Percentiles rank a stretch among this genome's conserved stretches.
Conservation (phyloP, 2,888 invertebrate species). For the Drosophila recens region DNA sequence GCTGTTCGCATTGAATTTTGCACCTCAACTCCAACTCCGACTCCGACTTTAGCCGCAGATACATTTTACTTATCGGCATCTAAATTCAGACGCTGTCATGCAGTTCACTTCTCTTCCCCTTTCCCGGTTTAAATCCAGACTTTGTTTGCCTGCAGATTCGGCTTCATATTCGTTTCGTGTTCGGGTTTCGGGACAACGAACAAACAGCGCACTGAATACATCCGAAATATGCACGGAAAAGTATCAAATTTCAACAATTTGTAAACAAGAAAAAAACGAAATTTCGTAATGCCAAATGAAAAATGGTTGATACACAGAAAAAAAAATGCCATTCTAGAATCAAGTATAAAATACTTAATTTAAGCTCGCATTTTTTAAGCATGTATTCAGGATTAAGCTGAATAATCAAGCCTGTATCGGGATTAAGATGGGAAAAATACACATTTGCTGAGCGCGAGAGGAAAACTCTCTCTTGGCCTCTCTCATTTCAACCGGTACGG, state of each 20-base stretch:
- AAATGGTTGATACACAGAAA: conserved; percentile 1
- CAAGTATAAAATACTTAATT: too few species aligned
- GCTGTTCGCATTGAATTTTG: conserved; percentile 77
- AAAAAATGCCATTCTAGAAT: too few species aligned
- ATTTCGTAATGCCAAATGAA: conserved; percentile 2
- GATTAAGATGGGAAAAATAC: too few species aligned
- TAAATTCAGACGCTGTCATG: conserved; percentile 73
- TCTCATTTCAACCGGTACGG: too few species aligned
- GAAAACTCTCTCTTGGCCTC: too few species aligned
- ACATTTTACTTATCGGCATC: conserved; percentile 80
- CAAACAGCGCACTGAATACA: conserved; percentile 19
- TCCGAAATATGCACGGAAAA: conserved; percentile 48
- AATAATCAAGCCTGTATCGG: too few species aligned
- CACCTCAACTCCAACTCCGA: conserved; percentile 62
- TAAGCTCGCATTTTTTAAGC: too few species aligned
- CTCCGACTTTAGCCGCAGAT: conserved; percentile 71
- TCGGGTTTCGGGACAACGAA: conserved; percentile 29
- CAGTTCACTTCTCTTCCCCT: conserved; percentile 40
- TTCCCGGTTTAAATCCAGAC: too few species aligned
- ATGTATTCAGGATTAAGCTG: too few species aligned
- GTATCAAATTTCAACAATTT: conserved; percentile 68
- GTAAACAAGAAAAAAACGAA: neutral
- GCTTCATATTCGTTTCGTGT: conserved; percentile 13
- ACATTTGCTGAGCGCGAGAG: too few species aligned
- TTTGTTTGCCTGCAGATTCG: conserved; percentile 27